These are phyloP conservation scores for Brotula barbata DNA, from an alignment of 2,797 vertebrate species.

Conservation along the genomic window DNA sequence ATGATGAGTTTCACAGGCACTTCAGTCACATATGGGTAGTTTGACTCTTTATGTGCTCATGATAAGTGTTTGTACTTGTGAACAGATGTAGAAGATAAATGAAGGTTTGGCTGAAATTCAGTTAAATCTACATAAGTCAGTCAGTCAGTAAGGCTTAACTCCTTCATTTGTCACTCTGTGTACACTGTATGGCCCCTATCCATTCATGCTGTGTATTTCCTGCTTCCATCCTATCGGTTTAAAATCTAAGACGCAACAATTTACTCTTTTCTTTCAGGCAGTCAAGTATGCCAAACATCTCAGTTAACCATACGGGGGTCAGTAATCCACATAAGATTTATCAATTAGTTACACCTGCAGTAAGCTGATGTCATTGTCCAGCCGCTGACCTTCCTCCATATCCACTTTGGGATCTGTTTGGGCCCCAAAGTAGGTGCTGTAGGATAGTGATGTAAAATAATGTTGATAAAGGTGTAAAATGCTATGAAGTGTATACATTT, in stretches of 20 bases:
- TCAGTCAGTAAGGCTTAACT: neutral
- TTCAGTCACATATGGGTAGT: slow-evolving; percentile 12
- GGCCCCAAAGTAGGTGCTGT: too few species aligned
- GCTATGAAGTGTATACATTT: too few species aligned
- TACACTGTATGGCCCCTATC: neutral
- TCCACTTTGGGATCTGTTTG: too few species aligned
- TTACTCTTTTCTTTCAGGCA: neutral
- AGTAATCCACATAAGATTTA: neutral
- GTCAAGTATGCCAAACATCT: neutral
- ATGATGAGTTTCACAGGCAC: slow-evolving; percentile 41
- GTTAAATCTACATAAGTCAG: neutral
- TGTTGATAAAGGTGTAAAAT: too few species aligned
- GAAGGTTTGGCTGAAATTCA: slow-evolving; percentile 2
- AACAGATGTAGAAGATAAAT: slow-evolving; percentile 8
- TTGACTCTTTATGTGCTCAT: slow-evolving; percentile 1
- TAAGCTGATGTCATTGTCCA: too few species aligned
- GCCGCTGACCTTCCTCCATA: too few species aligned
- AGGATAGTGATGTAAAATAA: too few species aligned
- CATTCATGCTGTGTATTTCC: neutral
- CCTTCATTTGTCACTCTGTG: neutral
- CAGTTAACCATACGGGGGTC: neutral
- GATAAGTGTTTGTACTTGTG: neutral
- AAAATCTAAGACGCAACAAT: neutral
- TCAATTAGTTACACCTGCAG: neutral
- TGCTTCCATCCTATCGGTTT: neutral